These are phyloP conservation scores for Rhinogobio ventralis DNA, from an alignment of 2,797 vertebrate genomes.

Conservation along the genomic window DNA sequence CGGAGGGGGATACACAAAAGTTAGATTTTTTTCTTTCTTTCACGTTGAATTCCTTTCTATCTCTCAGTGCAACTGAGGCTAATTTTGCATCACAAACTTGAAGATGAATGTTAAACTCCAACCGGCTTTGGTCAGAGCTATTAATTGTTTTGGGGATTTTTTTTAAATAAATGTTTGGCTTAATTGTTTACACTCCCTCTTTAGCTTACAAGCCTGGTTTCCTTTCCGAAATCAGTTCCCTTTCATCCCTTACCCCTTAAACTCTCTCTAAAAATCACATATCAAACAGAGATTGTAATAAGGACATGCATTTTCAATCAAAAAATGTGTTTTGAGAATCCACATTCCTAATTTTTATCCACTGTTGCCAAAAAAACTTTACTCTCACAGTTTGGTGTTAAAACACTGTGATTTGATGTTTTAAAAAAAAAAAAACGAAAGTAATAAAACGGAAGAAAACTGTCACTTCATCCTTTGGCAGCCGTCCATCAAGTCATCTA, in stretches of 20 bases:
- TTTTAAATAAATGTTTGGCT: constrained; percentile 36
- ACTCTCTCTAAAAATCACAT: constrained; percentile 82
- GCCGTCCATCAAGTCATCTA: constrained; percentile 93
- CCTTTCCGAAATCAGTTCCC: constrained; percentile 70
- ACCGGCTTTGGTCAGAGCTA: constrained; percentile 69
- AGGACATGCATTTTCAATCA: constrained; percentile 95
- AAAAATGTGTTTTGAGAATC: constrained; percentile 78
- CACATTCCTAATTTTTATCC: constrained; percentile 85
- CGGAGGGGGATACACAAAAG: constrained; percentile 79
- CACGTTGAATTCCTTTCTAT: constrained; percentile 70
- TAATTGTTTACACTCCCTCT: constrained; percentile 52
- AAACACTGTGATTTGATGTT: constrained; percentile 86
- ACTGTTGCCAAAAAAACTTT: constrained; percentile 94
- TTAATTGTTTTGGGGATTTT: constrained; percentile 33
- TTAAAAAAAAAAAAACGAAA: constrained; percentile 67
- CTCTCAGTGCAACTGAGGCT: constrained; percentile 94
- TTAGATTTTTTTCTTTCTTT: constrained; percentile 68
- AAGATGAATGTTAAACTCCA: constrained; percentile 81
- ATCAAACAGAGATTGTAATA: constrained; percentile 90
- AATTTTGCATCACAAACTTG: constrained; percentile 85
- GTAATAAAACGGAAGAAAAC: constrained; percentile 78
- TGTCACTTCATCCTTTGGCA: constrained; percentile 92
- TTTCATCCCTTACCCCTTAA: constrained; percentile 74
- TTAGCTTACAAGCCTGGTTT: constrained; percentile 64
- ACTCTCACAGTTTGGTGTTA: constrained; percentile 89